Evolutionary conservation across 2,888 invertebrate species (phyloP).

Genomic region (Lypha dubia): DNA sequence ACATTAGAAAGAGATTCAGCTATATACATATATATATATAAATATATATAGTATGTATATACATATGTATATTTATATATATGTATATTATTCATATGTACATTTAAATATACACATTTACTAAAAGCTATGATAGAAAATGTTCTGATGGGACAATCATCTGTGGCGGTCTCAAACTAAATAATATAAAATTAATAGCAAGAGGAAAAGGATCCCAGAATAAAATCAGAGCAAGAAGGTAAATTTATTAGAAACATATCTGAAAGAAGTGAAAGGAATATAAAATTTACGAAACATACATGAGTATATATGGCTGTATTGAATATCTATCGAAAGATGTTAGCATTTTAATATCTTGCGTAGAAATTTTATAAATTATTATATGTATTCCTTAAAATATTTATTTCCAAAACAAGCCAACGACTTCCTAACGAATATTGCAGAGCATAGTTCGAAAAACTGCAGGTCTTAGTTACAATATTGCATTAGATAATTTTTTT

Average conservation of each 20-base stretch:
- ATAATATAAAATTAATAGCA: neutral
- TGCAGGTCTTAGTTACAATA: no score
- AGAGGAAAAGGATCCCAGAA: neutral
- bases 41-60: neutral
- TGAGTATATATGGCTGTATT: no score
- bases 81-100: slow-evolving; percentile 13
- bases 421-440: no score
- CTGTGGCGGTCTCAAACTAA: slow-evolving; percentile 18
- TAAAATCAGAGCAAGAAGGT: neutral
- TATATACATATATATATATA: neutral
- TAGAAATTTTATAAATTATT: no score
- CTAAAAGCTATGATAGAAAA: slow-evolving; percentile 4
- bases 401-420: no score
- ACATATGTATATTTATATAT: neutral
- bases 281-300: neutral
- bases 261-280: neutral
- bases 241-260: slow-evolving; percentile 1
- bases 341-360: no score
- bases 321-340: no score
- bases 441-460: no score
- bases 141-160: slow-evolving; percentile 17
- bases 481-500: no score
- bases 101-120: neutral
- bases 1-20: neutral
- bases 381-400: no score